These are phyloP conservation scores for Dryobota labecula DNA, from an alignment of 2,888 invertebrate genomes.

Conservation along the genomic window DNA sequence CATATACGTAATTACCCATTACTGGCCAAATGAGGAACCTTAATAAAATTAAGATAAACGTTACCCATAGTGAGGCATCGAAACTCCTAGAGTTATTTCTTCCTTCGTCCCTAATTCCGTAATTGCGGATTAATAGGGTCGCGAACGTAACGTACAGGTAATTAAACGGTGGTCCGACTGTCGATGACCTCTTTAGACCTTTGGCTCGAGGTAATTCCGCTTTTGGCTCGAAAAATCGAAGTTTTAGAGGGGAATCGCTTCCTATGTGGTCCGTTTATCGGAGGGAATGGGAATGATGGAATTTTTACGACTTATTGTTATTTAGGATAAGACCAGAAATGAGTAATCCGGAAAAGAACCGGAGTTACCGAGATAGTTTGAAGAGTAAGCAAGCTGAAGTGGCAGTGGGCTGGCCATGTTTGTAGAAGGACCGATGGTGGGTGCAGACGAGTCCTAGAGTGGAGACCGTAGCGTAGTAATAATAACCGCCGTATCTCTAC, in stretches of 20 bases:
- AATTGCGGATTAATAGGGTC: slow-evolving; percentile 73
- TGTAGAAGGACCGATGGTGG: too few relatives aligned
- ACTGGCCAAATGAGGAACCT: slow-evolving; percentile 28
- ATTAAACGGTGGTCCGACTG: slow-evolving; percentile 67
- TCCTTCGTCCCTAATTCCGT: slow-evolving; percentile 60
- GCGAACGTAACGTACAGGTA: slow-evolving; percentile 66
- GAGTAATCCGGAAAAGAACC: too few relatives aligned
- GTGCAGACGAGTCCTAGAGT: too few relatives aligned
- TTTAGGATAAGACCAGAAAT: too few relatives aligned
- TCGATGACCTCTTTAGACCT: slow-evolving; percentile 65
- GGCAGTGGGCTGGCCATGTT: too few relatives aligned
- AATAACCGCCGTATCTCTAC: too few relatives aligned
- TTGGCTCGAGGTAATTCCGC: slow-evolving; percentile 44
- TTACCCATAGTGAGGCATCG: slow-evolving; percentile 46
- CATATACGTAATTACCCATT: slow-evolving; percentile 26
- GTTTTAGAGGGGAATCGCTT: slow-evolving; percentile 32
- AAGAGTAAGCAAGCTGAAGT: too few relatives aligned
- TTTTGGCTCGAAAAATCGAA: slow-evolving; percentile 49
- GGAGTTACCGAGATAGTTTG: too few relatives aligned
- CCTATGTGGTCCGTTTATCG: neutral
- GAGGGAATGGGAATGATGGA: neutral
- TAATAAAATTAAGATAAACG: slow-evolving; percentile 68
- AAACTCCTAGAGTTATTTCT: slow-evolving; percentile 60
- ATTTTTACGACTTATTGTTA: neutral
- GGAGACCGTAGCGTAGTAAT: too few relatives aligned